Percentiles rank a stretch among this genome's conserved stretches.
Evolutionary conservation across 2,113 vertebrate species (phyloP).

Genomic region (Passer domesticus): DNA sequence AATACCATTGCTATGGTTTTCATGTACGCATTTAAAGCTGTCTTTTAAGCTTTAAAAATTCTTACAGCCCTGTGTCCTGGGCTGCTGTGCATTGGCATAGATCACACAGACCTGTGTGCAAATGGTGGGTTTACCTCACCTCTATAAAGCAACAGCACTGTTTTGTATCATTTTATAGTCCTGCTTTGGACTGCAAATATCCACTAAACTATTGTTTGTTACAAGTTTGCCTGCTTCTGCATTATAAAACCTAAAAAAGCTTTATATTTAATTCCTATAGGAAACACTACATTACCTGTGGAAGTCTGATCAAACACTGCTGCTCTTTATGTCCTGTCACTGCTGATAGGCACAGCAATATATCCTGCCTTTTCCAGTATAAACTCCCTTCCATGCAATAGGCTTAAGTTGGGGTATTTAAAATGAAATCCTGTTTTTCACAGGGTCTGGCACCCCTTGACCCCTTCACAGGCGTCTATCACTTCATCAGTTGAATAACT

Average conservation of each 20-base stretch:
- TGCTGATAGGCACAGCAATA: constrained; percentile 28
- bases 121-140: background rate
- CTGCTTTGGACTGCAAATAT: background rate
- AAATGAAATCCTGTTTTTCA: constrained; percentile 52
- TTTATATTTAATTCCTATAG: constrained; percentile 58
- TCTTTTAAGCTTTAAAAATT: background rate
- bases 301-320: constrained; percentile 53
- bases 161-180: background rate
- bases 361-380: constrained; percentile 22
- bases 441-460: constrained; percentile 8
- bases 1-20: background rate
- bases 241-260: constrained; percentile 21
- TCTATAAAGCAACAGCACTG: background rate
- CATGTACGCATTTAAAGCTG: background rate
- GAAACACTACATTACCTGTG: constrained; percentile 56
- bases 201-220: background rate
- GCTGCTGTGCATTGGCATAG: background rate
- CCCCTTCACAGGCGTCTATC: constrained; percentile 18
- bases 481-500: constrained; percentile 49
- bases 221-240: background rate
- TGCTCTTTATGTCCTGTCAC: constrained; percentile 47
- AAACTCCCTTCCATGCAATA: background rate
- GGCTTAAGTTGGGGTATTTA: constrained; percentile 40
- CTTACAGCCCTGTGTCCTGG: background rate
- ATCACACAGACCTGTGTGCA: background rate